These are phyloP conservation scores for Trichogramma dendrolimi DNA, from an alignment of 2,888 invertebrate species.

Conservation along the genomic window DNA sequence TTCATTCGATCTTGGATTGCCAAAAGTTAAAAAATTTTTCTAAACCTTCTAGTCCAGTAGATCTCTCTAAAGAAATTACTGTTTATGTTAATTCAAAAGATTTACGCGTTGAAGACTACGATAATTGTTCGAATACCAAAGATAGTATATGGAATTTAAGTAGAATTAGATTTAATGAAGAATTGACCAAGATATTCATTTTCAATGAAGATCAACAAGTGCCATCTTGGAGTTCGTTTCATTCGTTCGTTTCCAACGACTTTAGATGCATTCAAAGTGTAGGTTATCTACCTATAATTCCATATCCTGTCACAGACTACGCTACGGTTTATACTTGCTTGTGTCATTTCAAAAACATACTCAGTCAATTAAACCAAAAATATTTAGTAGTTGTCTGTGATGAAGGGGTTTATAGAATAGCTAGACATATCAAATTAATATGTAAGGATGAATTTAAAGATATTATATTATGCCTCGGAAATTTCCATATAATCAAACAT, in stretches of 20 bases:
- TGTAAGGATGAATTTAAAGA: constrained; percentile 11
- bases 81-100: not conserved
- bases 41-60: too few relatives aligned
- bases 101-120: too few relatives aligned
- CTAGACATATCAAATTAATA: constrained; percentile 11
- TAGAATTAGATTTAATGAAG: not conserved
- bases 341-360: constrained; percentile 17
- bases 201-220: not conserved
- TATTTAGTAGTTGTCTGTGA: constrained; percentile 19
- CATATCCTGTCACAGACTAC: constrained; percentile 14
- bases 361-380: constrained; percentile 14
- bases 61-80: not conserved
- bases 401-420: constrained; percentile 17
- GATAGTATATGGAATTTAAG: not conserved
- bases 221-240: constrained; percentile 8
- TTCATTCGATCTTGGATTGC: not conserved
- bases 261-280: constrained; percentile 1
- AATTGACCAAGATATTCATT: not conserved
- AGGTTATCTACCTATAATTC: constrained; percentile 20
- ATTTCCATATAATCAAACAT: constrained; percentile 18
- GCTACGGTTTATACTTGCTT: constrained; percentile 20
- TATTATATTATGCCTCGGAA: constrained; percentile 14
- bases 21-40: too few relatives aligned
- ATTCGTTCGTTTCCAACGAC: constrained; percentile 1
- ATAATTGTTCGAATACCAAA: not conserved